These are phyloP conservation scores for Platycheirus rosarum DNA, from an alignment of 2,888 invertebrate genomes.

Conservation along the genomic window DNA sequence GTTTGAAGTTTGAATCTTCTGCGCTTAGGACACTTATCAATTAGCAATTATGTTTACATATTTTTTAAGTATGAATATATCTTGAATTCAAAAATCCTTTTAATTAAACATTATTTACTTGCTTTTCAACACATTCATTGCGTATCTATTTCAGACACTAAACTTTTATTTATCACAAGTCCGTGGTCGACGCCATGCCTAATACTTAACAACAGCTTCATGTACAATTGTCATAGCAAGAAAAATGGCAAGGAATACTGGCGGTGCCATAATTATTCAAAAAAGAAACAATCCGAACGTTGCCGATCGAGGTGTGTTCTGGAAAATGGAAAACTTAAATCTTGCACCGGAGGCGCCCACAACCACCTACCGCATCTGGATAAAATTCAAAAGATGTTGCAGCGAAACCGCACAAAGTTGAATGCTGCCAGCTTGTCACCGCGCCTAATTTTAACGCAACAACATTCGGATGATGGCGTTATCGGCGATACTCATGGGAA, in stretches of 20 bases:
- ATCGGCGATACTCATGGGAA: conserved; percentile 32
- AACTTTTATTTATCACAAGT: conserved; percentile 81
- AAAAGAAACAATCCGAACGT: conserved; percentile 80
- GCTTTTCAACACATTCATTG: conserved; percentile 32
- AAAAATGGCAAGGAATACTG: conserved; percentile 82
- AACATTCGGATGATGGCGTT: conserved; percentile 21
- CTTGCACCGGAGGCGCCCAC: conserved; percentile 81
- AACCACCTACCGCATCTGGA: conserved; percentile 82
- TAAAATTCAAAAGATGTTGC: conserved; percentile 81
- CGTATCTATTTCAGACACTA: conserved; percentile 74
- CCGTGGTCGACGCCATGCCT: conserved; percentile 83
- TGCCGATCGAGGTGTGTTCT: conserved; percentile 82
- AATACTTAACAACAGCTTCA: conserved; percentile 79
- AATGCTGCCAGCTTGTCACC: conserved; percentile 28
- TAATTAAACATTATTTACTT: not conserved
- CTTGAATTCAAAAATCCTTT: no score
- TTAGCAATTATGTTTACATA: no score
- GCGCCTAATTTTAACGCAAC: conserved; percentile 37
- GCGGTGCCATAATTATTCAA: conserved; percentile 83
- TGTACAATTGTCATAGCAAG: conserved; percentile 83
- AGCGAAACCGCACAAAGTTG: conserved; percentile 78
- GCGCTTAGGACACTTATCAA: no score
- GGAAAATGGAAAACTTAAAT: conserved; percentile 80
- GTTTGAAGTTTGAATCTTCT: no score
- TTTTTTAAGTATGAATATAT: no score